Evolutionary conservation across 2,888 invertebrate species (phyloP).

Genomic region (Acrocera orbiculus): DNA sequence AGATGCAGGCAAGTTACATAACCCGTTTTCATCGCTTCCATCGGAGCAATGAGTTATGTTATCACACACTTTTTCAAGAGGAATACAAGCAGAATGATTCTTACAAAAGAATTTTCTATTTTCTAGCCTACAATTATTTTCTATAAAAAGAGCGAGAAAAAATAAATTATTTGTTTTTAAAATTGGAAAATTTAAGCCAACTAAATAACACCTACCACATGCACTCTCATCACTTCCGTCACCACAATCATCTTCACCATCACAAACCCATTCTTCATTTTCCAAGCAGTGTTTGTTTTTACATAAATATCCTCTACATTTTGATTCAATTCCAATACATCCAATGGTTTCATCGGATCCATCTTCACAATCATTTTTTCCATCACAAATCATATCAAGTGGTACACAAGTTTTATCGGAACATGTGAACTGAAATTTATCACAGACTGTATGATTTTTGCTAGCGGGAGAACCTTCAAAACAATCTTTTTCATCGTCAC

Average conservation of each 20-base stretch:
- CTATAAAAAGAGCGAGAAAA: slow-evolving; percentile 9
- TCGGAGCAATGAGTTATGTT: slow-evolving; percentile 39
- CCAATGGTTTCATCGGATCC: slow-evolving; percentile 43
- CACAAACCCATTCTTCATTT: slow-evolving; percentile 35
- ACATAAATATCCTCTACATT: slow-evolving; percentile 47
- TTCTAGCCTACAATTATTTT: slow-evolving; percentile 32
- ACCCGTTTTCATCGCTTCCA: slow-evolving; percentile 40
- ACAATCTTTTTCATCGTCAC: slow-evolving; percentile 39
- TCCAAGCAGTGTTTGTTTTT: slow-evolving; percentile 36
- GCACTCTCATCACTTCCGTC: slow-evolving; percentile 38
- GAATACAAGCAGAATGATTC: slow-evolving; percentile 37
- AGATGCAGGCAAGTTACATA: slow-evolving; percentile 21
- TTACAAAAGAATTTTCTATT: slow-evolving; percentile 35
- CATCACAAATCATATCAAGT: slow-evolving; percentile 49
- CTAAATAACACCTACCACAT: slow-evolving; percentile 37
- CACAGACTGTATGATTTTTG: slow-evolving; percentile 18
- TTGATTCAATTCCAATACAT: slow-evolving; percentile 26
- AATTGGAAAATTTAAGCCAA: slow-evolving; percentile 1
- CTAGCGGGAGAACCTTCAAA: slow-evolving; percentile 11
- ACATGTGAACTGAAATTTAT: slow-evolving; percentile 23
- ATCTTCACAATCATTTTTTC: slow-evolving; percentile 53
- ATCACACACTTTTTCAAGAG: slow-evolving; percentile 37
- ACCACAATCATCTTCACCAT: slow-evolving; percentile 38
- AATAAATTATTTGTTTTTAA: background rate
- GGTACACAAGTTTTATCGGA: slow-evolving; percentile 42